These are phyloP conservation scores for Odontocerum albicorne DNA, from an alignment of 2,888 invertebrate species.

Conservation along the genomic window DNA sequence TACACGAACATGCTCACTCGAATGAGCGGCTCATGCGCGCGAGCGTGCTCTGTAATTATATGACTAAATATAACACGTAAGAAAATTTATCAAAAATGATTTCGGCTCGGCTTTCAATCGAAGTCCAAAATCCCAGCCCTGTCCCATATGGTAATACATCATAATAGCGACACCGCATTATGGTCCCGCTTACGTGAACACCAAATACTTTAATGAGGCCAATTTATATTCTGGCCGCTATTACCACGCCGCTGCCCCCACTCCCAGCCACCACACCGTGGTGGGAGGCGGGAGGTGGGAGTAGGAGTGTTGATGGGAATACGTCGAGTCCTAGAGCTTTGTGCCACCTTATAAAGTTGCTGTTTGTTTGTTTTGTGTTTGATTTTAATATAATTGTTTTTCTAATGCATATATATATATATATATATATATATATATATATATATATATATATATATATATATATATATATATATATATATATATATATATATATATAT, in stretches of 20 bases:
- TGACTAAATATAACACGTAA: too few relatives aligned
- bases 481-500: slow-evolving; percentile 4
- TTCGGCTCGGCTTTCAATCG: too few relatives aligned
- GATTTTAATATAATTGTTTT: not conserved
- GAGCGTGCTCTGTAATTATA: too few relatives aligned
- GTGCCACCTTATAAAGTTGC: not conserved
- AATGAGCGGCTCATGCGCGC: too few relatives aligned
- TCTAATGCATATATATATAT: not conserved
- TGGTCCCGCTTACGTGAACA: slow-evolving; percentile 16
- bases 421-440: slow-evolving; percentile 3
- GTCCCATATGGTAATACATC: slow-evolving; percentile 10
- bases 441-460: slow-evolving; percentile 1
- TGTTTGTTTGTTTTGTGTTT: not conserved
- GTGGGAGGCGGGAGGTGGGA: not conserved
- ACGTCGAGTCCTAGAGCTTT: not conserved
- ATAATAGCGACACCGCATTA: slow-evolving; percentile 27
- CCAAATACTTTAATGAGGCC: slow-evolving; percentile 32
- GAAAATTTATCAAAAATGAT: too few relatives aligned
- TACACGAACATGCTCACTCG: too few relatives aligned
- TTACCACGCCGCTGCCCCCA: too few relatives aligned
- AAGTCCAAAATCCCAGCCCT: too few relatives aligned
- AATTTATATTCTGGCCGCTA: slow-evolving; percentile 31
- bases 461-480: slow-evolving; percentile 2
- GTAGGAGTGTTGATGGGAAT: not conserved
- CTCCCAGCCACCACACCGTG: not conserved